A percentile compares a stretch with the other conserved stretches of the same genome.
These are phyloP conservation scores for Papilio xuthus DNA, from an alignment of 1,140 invertebrate species.

Conservation along the genomic window DNA sequence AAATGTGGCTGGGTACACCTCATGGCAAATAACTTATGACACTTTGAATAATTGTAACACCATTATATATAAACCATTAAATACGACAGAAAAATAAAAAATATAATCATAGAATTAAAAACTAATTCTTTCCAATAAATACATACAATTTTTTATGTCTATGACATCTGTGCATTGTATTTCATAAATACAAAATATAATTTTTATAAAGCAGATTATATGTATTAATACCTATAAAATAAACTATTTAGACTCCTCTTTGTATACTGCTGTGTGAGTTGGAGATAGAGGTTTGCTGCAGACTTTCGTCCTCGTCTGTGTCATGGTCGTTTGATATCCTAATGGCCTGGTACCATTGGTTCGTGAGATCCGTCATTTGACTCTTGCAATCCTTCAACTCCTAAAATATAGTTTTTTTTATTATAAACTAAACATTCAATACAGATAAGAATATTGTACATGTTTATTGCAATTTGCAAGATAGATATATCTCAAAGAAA, in stretches of 20 bases:
- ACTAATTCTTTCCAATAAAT: background rate
- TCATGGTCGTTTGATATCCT: conserved; percentile 88
- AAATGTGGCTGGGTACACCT: background rate
- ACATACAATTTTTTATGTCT: conserved; percentile 9
- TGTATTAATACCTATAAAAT: background rate
- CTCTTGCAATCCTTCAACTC: conserved; percentile 97
- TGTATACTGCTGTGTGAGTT: conserved; percentile 70
- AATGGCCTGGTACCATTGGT: conserved; percentile 98
- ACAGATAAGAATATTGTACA: no score
- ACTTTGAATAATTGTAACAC: conserved; percentile 2
- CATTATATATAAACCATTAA: background rate
- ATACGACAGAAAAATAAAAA: background rate
- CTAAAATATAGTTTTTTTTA: conserved; percentile 44
- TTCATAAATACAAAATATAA: conserved; percentile 20
- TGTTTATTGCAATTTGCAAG: no score
- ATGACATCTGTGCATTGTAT: conserved; percentile 26
- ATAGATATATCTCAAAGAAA: no score
- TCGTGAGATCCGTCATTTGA: conserved; percentile 97
- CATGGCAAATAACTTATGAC: conserved; percentile 3
- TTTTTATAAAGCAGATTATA: conserved; percentile 17
- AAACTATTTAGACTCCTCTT: conserved; percentile 57
- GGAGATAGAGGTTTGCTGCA: conserved; percentile 66
- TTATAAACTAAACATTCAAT: no score
- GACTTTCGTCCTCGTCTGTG: conserved; percentile 81
- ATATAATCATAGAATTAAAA: background rate